Evolutionary conservation across 23 tunicate species (phyloP).

Genomic region (Halocynthia aurantium): DNA sequence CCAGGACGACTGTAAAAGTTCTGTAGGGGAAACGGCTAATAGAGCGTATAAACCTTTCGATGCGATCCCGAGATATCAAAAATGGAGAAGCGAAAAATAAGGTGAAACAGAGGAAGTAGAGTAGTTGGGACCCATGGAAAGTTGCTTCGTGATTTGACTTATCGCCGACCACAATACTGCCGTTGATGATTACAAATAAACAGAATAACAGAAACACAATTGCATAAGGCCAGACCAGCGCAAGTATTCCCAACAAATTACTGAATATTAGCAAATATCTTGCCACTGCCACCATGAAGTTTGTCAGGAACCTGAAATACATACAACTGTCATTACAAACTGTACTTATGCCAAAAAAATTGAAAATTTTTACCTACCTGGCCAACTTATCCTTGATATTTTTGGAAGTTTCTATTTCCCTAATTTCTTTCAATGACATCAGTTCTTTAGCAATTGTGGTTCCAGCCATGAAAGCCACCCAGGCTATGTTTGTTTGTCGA

Average conservation of each 20-base stretch:
- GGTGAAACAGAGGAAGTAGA: constrained; percentile 50
- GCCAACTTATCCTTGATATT: constrained; percentile 61
- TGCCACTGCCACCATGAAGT: constrained; percentile 35
- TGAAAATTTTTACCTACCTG: constrained; percentile 31
- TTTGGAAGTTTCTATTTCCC: constrained; percentile 51
- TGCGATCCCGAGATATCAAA: constrained; percentile 35
- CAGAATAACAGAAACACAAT: constrained; percentile 31
- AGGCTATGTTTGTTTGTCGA: constrained; percentile 77
- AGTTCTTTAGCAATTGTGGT: constrained; percentile 38
- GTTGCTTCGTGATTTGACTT: constrained; percentile 54
- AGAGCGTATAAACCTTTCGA: constrained; percentile 25
- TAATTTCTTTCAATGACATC: constrained; percentile 36
- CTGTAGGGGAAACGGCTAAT: constrained; percentile 6
- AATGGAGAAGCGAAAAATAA: constrained; percentile 55
- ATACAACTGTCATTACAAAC: background rate
- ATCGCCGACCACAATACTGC: constrained; percentile 81
- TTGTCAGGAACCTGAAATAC: constrained; percentile 52
- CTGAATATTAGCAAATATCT: constrained; percentile 54
- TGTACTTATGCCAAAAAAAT: background rate
- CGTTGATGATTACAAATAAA: constrained; percentile 47
- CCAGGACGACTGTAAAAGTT: constrained; percentile 12
- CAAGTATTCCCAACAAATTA: constrained; percentile 18
- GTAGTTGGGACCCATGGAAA: constrained; percentile 54
- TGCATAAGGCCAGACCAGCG: constrained; percentile 51
- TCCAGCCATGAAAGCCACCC: constrained; percentile 89